Base-by-base conservation (phyloP, 2,797 vertebrate genomes). In the Harpagifer antarcticus region DNA sequence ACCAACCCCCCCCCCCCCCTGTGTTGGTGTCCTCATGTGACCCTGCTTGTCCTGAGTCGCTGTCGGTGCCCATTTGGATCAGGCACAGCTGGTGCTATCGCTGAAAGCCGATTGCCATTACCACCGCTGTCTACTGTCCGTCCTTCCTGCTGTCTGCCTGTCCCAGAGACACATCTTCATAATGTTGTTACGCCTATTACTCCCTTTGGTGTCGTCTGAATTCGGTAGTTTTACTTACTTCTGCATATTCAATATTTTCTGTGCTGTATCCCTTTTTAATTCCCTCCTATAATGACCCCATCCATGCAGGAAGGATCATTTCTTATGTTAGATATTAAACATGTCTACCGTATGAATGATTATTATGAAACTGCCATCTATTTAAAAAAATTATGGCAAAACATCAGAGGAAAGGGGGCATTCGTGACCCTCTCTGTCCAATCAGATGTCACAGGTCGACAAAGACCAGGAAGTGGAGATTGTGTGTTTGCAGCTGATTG, bases 21-120 rank as follows among this genome's bases (percentile, higher is more conserved):
- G 56, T 72, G 75, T 72, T 68, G 8, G 58, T 90, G 90, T 93
- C 91, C 91, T 90, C 86, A 53, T 78, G 72, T 91, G 91, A 91
- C 91, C 91, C 82, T 45, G 65, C 81, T 74, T 23, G 72, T 83
- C 72, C 81, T 88, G 86, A 86, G 80, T 83, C 49, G 40, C 80
- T 75, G 68, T 75, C 68, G 42, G 67, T 91, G 85, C 86, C 84
- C 73, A 59, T 84, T 79, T 76, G 79, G 83, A 85, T 82, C 54
- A 63, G 81, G 80, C 86, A 89, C 91, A 90, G 91, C 89, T 91
- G 88, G 88, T 77, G 84, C 75, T 70, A 82, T 81, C 15, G 74
- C 75, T 79, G 85, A 88, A 75, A 86, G 75, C 81, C 1, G 58
- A 83, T 68, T 60, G 81, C 78, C 76, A 76, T 79, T 83, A 85